Base-by-base conservation (phyloP, 2,113 vertebrate species). In the Bostrychus sinensis region DNA sequence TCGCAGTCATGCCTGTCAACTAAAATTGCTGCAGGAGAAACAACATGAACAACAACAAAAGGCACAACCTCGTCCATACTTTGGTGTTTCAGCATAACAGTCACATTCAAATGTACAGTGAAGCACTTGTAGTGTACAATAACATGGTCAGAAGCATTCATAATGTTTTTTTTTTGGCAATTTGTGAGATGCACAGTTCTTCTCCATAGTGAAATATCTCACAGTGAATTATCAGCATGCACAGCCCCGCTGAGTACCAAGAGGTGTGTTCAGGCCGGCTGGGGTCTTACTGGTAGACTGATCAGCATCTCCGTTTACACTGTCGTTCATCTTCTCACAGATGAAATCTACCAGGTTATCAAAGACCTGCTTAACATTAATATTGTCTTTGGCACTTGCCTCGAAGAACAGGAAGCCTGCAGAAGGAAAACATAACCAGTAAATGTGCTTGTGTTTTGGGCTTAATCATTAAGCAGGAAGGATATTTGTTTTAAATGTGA, bases 331-430 rank as follows among this genome's bases (percentile, higher is more conserved):
- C 89, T 93, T 95, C 75, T 95, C 92, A 0, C 94, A 96, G 88
- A 96, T 95, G 67, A 93, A 60, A 13, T 96, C 94, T 56, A 95
- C 95, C 34, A 96, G 88, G 37, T 89, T 90, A 70, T 96, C 95
- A 1, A 96, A 96, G 39, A 94, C 94, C 84, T 96, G 94, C 78
- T 95, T 95, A 78, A 96, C 95, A 0, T 96, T 96, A 62, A 95
- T 80, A 81, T 95, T 95, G 78, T 95, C 95, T 84, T 96, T 96
- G 53, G 95, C 95, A 0, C 95, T 96, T 62, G 93, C 92, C 75
- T 96, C 95, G 0, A 96, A 96, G 89, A 96, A 96, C 81, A 94
- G 92, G 37, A 95, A 96, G 13, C 94, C 95, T 90, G 59, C 9
- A 48, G n/a, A 45, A 23, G 7, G 42, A 51, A 50, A 5, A 37